Evolutionary conservation across 2,797 vertebrate species (phyloP).

Genomic region (Crax fasciolata): DNA sequence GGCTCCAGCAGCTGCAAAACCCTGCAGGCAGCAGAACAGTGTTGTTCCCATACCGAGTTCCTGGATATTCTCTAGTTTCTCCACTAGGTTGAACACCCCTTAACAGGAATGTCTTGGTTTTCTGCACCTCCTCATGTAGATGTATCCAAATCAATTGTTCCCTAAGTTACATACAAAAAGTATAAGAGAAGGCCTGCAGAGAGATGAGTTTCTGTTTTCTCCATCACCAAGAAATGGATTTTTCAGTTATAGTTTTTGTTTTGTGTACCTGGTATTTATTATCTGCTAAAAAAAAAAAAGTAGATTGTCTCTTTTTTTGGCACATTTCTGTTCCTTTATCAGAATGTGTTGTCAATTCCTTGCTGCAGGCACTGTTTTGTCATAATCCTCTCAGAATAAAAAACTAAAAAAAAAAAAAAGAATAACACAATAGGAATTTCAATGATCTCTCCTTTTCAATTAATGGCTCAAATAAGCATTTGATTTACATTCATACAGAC

Average conservation of each 20-base stretch:
- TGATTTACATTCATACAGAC: conserved; percentile 63
- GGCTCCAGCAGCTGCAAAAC: not conserved
- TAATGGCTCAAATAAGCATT: conserved; percentile 67
- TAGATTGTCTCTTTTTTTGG: not conserved
- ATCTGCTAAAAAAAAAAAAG: not conserved
- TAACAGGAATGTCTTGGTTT: not conserved
- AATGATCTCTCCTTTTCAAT: conserved; percentile 59
- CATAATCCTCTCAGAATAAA: conserved; percentile 38
- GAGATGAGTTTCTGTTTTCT: not conserved
- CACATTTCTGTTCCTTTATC: conserved; percentile 19
- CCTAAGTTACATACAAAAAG: not conserved
- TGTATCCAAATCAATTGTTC: not conserved
- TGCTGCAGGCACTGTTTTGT: conserved; percentile 42
- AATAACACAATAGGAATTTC: conserved; percentile 38
- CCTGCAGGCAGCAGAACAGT: not conserved
- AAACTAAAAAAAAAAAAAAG: not conserved
- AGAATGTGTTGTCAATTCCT: conserved; percentile 6
- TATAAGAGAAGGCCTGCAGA: not conserved
- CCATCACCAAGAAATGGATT: not conserved
- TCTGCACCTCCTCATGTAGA: not conserved
- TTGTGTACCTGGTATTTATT: not conserved
- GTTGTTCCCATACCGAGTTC: not conserved
- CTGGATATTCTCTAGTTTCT: not conserved
- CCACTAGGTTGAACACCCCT: not conserved
- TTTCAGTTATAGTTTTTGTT: not conserved